These are phyloP conservation scores for Drosophila tropicalis DNA, from an alignment of 1,140 invertebrate genomes.

Conservation along the genomic window DNA sequence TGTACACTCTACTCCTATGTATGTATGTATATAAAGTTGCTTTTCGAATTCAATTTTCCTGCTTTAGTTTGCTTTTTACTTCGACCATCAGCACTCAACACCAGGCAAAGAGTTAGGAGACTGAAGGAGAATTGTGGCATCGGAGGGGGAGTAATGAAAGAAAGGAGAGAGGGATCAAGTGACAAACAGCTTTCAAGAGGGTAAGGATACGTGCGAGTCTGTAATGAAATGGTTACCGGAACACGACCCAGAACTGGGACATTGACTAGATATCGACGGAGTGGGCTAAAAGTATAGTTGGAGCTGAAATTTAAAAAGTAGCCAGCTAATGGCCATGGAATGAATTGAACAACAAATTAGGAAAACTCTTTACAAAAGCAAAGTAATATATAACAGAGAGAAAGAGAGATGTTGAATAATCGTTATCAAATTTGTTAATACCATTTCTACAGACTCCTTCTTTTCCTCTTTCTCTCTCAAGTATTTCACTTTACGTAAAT, in stretches of 20 bases:
- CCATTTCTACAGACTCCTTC: too few relatives aligned
- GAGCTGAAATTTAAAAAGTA: not conserved
- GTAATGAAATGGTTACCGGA: conserved; percentile 15
- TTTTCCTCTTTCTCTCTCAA: too few relatives aligned
- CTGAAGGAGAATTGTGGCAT: not conserved
- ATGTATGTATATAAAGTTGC: conserved; percentile 2
- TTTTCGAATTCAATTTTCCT: conserved; percentile 73
- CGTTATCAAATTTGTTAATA: too few relatives aligned
- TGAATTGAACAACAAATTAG: conserved; percentile 1
- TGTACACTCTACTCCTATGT: not conserved
- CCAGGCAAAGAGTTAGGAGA: conserved; percentile 4
- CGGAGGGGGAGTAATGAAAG: too few relatives aligned
- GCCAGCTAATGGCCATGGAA: conserved; percentile 2
- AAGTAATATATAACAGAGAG: not conserved
- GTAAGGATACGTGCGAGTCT: conserved; percentile 1
- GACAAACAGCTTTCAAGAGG: conserved; percentile 48
- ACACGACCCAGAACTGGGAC: conserved; percentile 6
- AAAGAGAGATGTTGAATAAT: not conserved
- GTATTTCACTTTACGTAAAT: too few relatives aligned
- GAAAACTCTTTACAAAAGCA: not conserved
- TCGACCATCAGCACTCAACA: conserved; percentile 19
- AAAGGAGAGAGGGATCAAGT: conserved; percentile 36
- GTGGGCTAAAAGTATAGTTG: not conserved
- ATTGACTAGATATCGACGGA: conserved; percentile 14
- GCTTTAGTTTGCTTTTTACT: conserved; percentile 65